These are phyloP conservation scores for Ceriagrion tenellum DNA, from an alignment of 2,888 invertebrate genomes.

Conservation along the genomic window DNA sequence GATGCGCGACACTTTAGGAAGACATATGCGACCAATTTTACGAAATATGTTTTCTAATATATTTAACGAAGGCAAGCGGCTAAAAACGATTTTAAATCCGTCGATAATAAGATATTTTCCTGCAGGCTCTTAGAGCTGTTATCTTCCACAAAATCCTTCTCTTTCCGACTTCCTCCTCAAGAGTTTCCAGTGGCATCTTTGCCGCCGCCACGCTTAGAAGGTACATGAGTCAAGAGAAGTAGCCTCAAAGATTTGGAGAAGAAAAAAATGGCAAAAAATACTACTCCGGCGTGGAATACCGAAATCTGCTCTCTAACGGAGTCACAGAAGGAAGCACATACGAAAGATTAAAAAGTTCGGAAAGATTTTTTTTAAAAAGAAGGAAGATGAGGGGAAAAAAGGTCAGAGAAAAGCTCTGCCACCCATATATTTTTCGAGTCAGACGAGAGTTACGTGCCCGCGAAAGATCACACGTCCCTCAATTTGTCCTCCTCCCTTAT, in stretches of 20 bases:
- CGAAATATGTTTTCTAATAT: too few relatives aligned
- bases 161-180: neutral
- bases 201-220: neutral
- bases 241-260: neutral
- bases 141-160: neutral
- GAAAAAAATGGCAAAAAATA: neutral
- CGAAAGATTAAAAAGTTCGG: neutral
- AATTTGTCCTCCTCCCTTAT: constrained; percentile 5
- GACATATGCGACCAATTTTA: too few relatives aligned
- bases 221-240: neutral
- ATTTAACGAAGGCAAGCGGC: too few relatives aligned
- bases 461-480: neutral
- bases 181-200: neutral
- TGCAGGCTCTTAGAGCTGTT: neutral
- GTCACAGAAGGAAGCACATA: neutral
- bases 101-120: neutral
- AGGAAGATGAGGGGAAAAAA: neutral
- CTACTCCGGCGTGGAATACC: neutral
- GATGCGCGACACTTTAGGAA: too few relatives aligned
- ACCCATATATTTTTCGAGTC: neutral
- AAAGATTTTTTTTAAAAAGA: too few relatives aligned
- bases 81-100: too few relatives aligned
- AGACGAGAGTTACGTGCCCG: neutral
- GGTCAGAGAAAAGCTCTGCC: neutral
- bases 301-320: neutral